These are phyloP conservation scores for Temnothorax longispinosus DNA, from an alignment of 1,140 invertebrate species.

Conservation along the genomic window DNA sequence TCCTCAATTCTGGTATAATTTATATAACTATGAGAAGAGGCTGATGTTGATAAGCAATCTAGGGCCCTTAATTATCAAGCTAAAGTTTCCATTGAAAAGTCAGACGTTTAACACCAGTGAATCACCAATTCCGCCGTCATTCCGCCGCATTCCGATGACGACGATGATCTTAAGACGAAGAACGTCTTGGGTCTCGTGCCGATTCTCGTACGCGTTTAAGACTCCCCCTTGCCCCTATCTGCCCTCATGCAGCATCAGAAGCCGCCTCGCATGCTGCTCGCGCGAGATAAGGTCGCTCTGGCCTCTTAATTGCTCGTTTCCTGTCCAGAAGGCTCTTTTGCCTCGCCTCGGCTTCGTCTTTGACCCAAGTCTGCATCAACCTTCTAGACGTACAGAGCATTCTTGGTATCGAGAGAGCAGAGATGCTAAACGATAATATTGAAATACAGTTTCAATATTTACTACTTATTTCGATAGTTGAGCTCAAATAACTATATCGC, in stretches of 20 bases:
- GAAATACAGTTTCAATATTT: not conserved
- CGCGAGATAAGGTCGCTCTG: slow-evolving; percentile 74
- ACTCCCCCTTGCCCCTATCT: not conserved
- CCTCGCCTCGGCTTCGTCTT: slow-evolving; percentile 48
- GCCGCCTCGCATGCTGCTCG: slow-evolving; percentile 59
- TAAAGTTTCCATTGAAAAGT: slow-evolving; percentile 28
- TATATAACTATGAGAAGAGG: not conserved
- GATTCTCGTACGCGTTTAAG: slow-evolving; percentile 70
- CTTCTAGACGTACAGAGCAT: slow-evolving; percentile 1
- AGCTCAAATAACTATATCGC: not conserved
- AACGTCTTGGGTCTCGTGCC: slow-evolving; percentile 61
- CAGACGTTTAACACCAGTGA: slow-evolving; percentile 36
- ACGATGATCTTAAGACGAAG: slow-evolving; percentile 44
- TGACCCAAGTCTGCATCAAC: slow-evolving; percentile 35
- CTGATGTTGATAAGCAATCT: slow-evolving; percentile 36
- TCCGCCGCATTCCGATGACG: slow-evolving; percentile 47
- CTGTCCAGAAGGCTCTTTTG: slow-evolving; percentile 73
- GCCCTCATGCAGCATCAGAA: slow-evolving; percentile 17
- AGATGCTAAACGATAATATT: not conserved
- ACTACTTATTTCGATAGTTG: not conserved
- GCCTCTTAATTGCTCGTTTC: slow-evolving; percentile 81
- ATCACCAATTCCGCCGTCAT: slow-evolving; percentile 53
- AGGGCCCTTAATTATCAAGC: slow-evolving; percentile 17
- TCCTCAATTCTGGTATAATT: not conserved
- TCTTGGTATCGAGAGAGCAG: not conserved